Percentiles rank a stretch among this genome's conserved stretches.
These are phyloP conservation scores for Eulimnadia texana DNA, from an alignment of 1,140 invertebrate genomes.

Conservation along the genomic window DNA sequence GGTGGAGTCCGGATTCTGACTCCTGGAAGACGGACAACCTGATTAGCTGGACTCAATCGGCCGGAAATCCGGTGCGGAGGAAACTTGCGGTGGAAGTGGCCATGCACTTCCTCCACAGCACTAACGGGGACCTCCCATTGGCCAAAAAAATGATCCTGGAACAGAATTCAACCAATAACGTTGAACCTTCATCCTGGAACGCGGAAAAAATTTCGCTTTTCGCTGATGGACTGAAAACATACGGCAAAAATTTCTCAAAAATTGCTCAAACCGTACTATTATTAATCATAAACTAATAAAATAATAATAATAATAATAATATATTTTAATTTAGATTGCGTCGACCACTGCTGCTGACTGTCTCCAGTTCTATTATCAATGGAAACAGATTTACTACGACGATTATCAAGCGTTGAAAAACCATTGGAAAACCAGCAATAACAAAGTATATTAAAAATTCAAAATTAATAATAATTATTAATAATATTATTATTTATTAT, in stretches of 20 bases:
- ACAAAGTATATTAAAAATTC: too few relatives aligned
- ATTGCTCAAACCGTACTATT: slow-evolving; percentile 65
- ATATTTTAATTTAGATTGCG: background rate
- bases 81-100: slow-evolving; percentile 64
- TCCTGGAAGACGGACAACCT: background rate
- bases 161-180: slow-evolving; percentile 24
- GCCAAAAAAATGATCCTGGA: background rate
- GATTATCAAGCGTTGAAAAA: background rate
- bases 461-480: too few relatives aligned
- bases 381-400: background rate
- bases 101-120: slow-evolving; percentile 72
- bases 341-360: background rate
- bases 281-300: background rate
- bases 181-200: slow-evolving; percentile 72
- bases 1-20: background rate
- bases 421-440: background rate
- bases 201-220: slow-evolving; percentile 73
- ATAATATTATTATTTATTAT: too few relatives aligned
- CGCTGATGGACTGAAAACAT: slow-evolving; percentile 68
- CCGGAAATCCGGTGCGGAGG: slow-evolving; percentile 74
- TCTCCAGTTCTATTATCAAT: background rate
- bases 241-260: slow-evolving; percentile 84
- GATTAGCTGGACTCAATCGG: slow-evolving; percentile 67
- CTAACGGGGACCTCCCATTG: slow-evolving; percentile 65
- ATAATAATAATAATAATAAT: too few relatives aligned